Conservation (phyloP, 2,113 vertebrate genomes). For the Ellobius talpinus region DNA sequence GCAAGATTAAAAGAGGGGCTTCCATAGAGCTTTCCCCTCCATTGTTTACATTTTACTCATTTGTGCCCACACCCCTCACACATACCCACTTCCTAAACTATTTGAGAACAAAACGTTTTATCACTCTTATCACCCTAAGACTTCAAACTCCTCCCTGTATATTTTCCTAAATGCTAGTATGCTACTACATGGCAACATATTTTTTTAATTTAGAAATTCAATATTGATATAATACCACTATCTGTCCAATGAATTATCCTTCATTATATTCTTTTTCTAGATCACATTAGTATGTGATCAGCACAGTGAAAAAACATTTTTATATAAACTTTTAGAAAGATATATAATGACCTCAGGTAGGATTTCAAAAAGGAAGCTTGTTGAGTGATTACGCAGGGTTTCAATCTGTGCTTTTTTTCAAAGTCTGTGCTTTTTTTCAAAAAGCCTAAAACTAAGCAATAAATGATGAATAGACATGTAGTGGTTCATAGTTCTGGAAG, state of each 20-base stretch:
- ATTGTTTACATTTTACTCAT: background rate
- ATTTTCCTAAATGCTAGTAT: background rate
- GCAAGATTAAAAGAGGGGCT: background rate
- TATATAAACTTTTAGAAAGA: background rate
- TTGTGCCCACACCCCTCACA: background rate
- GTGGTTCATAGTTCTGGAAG: background rate
- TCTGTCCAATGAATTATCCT: background rate
- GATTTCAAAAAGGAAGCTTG: background rate
- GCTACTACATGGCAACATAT: background rate
- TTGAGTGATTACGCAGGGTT: background rate
- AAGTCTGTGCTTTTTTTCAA: too few relatives aligned
- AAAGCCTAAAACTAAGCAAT: background rate
- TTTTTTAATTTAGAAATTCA: constrained; percentile 18
- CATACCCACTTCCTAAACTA: background rate
- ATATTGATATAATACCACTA: background rate
- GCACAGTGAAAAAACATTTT: background rate
- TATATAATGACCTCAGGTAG: background rate
- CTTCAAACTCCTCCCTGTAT: background rate
- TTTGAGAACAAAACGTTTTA: background rate
- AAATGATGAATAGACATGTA: background rate
- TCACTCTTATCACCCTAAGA: background rate
- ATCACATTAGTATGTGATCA: background rate
- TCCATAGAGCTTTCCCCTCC: background rate
- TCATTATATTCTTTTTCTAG: background rate
- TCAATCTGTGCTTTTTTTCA: background rate